Evolutionary conservation across 1,140 invertebrate species (phyloP).

Genomic region (Trialeurodes vaporariorum): DNA sequence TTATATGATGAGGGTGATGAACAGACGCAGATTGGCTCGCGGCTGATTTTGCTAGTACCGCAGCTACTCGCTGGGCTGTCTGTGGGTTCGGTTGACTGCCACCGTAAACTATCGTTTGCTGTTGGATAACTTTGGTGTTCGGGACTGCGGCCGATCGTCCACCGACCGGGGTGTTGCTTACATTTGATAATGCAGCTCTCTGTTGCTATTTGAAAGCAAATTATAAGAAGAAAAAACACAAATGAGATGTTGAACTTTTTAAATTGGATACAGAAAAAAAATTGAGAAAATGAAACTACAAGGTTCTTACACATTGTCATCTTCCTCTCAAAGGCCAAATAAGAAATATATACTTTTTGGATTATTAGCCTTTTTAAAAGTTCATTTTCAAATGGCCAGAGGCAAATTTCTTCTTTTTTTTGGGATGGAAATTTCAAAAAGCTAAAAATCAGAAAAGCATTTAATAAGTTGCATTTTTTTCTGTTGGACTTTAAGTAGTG

Average conservation of each 20-base stretch:
- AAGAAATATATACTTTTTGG: too few species aligned
- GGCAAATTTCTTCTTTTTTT: too few species aligned
- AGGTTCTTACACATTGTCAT: too few species aligned
- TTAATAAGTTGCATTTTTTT: too few species aligned
- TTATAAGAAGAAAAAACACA: background rate
- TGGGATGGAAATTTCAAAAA: too few species aligned
- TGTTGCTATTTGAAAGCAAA: conserved; percentile 6
- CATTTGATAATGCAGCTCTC: conserved; percentile 18
- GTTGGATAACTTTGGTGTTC: background rate
- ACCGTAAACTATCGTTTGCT: conserved; percentile 8
- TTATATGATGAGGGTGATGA: conserved; percentile 22
- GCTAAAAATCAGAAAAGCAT: too few species aligned
- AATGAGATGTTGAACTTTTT: background rate
- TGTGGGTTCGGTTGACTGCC: conserved; percentile 28
- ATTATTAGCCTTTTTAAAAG: too few species aligned
- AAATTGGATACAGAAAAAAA: too few species aligned
- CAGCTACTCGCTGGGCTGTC: conserved; percentile 38
- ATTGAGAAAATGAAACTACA: too few species aligned
- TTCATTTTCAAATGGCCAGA: too few species aligned
- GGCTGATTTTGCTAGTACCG: conserved; percentile 37
- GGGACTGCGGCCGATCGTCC: conserved; percentile 13
- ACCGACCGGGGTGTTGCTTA: conserved; percentile 16
- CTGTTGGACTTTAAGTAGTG: too few species aligned
- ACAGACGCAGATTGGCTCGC: conserved; percentile 28
- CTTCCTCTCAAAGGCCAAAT: too few species aligned